These are phyloP conservation scores for Tinea pellionella DNA, from an alignment of 2,888 invertebrate species.

Conservation along the genomic window DNA sequence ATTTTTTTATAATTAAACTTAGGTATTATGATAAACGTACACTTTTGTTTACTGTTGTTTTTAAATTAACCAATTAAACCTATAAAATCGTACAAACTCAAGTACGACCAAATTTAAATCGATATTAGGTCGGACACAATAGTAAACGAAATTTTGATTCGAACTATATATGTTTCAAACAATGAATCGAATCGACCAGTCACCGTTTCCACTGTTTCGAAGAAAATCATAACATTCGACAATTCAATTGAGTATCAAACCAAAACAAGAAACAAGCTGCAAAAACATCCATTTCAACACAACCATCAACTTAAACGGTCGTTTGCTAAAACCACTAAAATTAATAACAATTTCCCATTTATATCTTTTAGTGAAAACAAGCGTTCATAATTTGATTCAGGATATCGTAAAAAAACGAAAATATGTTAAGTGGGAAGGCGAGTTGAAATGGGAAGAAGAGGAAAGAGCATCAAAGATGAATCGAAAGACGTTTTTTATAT, in stretches of 20 bases:
- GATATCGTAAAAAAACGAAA: not conserved
- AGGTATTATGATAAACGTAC: no score
- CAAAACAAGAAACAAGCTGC: conserved; percentile 34
- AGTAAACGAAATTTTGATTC: not conserved
- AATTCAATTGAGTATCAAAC: conserved; percentile 25
- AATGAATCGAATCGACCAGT: conserved; percentile 22
- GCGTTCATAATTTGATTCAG: not conserved
- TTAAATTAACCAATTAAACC: no score
- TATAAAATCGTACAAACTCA: not conserved
- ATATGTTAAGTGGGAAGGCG: conserved; percentile 26
- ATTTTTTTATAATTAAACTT: no score
- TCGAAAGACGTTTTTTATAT: conserved; percentile 37
- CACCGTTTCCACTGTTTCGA: conserved; percentile 28
- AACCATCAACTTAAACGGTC: not conserved
- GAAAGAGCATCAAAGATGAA: conserved; percentile 40
- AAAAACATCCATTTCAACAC: conserved; percentile 33
- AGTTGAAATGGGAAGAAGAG: conserved; percentile 44
- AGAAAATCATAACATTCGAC: conserved; percentile 40
- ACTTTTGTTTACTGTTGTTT: no score
- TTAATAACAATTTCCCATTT: not conserved
- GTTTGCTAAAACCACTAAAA: not conserved
- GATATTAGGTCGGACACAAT: not conserved
- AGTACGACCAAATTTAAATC: not conserved
- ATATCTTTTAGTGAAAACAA: not conserved
- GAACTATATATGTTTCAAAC: not conserved